These are phyloP conservation scores for Hozukius guyotensis DNA, from an alignment of 2,797 vertebrate genomes.

Conservation along the genomic window DNA sequence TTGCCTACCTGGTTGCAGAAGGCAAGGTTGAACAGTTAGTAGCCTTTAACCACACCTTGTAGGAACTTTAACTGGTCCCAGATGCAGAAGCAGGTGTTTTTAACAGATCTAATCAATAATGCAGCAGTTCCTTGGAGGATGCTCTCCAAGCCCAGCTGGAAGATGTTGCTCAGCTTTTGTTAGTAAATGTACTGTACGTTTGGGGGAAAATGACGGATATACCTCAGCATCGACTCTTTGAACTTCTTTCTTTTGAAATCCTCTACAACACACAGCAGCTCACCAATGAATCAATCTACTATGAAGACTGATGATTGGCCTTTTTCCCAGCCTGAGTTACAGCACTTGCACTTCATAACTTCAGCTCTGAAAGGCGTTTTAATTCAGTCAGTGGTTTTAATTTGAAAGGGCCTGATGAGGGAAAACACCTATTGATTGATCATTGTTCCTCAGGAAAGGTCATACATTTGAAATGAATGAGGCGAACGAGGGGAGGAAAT, in stretches of 20 bases:
- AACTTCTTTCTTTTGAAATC: neutral
- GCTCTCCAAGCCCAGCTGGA: constrained; percentile 43
- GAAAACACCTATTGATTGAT: constrained; percentile 80
- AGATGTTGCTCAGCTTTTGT: constrained; percentile 16
- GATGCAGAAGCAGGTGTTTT: constrained; percentile 75
- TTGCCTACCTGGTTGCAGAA: constrained; percentile 35
- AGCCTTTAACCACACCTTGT: constrained; percentile 42
- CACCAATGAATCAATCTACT: neutral
- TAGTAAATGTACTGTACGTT: constrained; percentile 17
- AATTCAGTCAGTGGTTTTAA: constrained; percentile 64
- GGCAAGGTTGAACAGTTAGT: constrained; percentile 35
- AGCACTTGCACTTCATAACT: constrained; percentile 57
- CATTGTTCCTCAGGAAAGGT: constrained; percentile 81
- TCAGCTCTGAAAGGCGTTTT: constrained; percentile 44
- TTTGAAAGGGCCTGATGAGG: constrained; percentile 65
- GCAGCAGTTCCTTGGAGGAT: constrained; percentile 55
- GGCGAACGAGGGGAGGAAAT: constrained; percentile 33
- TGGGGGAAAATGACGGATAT: neutral
- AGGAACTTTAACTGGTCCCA: constrained; percentile 56
- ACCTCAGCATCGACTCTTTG: neutral
- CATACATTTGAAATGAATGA: constrained; percentile 79
- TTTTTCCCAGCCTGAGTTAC: constrained; percentile 37
- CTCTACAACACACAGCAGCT: neutral
- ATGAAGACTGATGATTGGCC: constrained; percentile 19
- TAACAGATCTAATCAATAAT: constrained; percentile 75